Evolutionary conservation across 2,113 vertebrate species (phyloP), one percentile per base, ranked within the genome.

Genomic region (Neogale vison): DNA sequence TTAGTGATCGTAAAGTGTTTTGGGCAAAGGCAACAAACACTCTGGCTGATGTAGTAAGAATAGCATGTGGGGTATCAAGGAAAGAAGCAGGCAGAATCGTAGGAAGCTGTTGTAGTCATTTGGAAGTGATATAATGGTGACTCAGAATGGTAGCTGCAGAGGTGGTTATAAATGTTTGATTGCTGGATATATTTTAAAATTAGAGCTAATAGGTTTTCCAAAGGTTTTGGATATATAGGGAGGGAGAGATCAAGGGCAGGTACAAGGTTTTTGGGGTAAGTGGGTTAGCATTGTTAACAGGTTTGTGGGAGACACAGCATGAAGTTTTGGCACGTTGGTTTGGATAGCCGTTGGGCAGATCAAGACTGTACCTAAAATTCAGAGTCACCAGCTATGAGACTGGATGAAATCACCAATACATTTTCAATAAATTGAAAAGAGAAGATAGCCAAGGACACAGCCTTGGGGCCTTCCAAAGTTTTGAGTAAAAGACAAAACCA

Each of bases 141-240:
- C 34, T 55, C 50, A 80, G 52, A 15, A 34, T 3, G 2, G 6
- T 12, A 61, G 36, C 69, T n/a, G 0, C 7, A 34, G 34, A 47
- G 4, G 4, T 21, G 52, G 9, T 12, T 7, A 29, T 18, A 6
- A 10, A 52, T 11, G 14, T n/a, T 23, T 26, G 23, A 50, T 85
- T 95, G 88, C 79, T 81, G 34, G 36, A 61, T 67, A 12, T 72
- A 85, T 72, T 95, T 65, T 21, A 88, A 74, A 96, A 47, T 67
- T 65, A 67, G 26, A 84, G 34, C 6, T 52, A 21, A 1, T 57
- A 31, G 59, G 20, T 57, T 95, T 95, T 57, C 34, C 61, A 72
- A 85, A 72, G 61, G 14, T 77, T 34, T 24, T 59, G 26, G 20
- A 34, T 42, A 34, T 14, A 47, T 5, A 52, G 10, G 34, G 36